These are phyloP conservation scores for Romanogobio albipinnatus DNA, from an alignment of 2,113 vertebrate species.

Conservation along the genomic window DNA sequence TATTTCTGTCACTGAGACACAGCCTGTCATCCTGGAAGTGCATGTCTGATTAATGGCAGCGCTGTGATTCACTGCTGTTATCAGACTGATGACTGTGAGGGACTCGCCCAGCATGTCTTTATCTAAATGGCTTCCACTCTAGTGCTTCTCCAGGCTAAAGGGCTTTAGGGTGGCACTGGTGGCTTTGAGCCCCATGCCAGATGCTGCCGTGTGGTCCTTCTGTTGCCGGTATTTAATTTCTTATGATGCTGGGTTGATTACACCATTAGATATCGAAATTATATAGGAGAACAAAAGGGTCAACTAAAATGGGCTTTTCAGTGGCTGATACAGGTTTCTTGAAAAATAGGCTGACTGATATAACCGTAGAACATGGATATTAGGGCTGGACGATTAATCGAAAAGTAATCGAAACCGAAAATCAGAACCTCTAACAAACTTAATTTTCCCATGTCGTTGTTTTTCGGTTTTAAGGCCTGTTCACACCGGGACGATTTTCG, in stretches of 20 bases:
- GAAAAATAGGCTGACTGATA: background rate
- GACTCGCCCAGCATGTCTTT: slow-evolving; percentile 55
- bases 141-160: slow-evolving; percentile 41
- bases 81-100: slow-evolving; percentile 57
- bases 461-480: too few relatives aligned
- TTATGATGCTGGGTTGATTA: slow-evolving; percentile 6
- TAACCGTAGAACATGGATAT: background rate
- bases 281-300: background rate
- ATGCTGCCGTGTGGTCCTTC: slow-evolving; percentile 2
- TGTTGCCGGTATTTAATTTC: slow-evolving; percentile 30
- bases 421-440: too few relatives aligned
- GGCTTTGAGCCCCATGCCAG: slow-evolving; percentile 17
- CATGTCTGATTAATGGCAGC: slow-evolving; percentile 43
- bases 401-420: too few relatives aligned
- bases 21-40: slow-evolving; percentile 46
- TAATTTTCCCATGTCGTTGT: too few relatives aligned
- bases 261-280: slow-evolving; percentile 3
- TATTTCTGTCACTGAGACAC: slow-evolving; percentile 61
- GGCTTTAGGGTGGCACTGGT: slow-evolving; percentile 40
- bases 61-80: slow-evolving; percentile 62
- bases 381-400: too few relatives aligned
- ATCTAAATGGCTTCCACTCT: slow-evolving; percentile 52
- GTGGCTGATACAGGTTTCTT: background rate
- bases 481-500: too few relatives aligned
- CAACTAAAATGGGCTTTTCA: background rate